Conservation (phyloP, 2,797 vertebrate species). For the Tiaroga cobitis region DNA sequence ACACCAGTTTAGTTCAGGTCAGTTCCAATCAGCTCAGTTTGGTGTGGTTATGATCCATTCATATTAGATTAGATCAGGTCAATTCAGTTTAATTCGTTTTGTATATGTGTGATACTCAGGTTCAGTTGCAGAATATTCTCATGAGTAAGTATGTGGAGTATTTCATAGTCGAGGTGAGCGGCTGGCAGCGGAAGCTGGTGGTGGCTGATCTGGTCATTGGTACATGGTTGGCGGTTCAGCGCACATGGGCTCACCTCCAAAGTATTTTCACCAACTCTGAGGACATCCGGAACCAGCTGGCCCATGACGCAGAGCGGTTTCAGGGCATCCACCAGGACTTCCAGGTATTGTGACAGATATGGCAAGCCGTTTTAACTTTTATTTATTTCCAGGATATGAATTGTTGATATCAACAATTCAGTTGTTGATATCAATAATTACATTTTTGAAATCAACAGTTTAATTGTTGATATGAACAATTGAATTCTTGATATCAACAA, state of each 20-base stretch:
- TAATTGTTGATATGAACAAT: no score
- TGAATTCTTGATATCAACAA: no score
- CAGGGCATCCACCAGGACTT: conserved; percentile 82
- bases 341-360: conserved; percentile 61
- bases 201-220: conserved; percentile 83
- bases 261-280: conserved; percentile 87
- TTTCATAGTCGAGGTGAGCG: conserved; percentile 83
- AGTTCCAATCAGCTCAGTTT: neutral
- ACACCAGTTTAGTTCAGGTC: neutral
- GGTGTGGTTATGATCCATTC: neutral
- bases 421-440: no score
- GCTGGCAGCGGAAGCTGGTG: conserved; percentile 84
- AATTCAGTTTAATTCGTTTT: neutral
- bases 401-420: no score
- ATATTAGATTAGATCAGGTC: neutral
- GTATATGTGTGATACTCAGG: conserved; percentile 60
- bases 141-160: conserved; percentile 88
- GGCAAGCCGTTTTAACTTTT: no score
- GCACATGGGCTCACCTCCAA: conserved; percentile 86
- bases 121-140: conserved; percentile 84
- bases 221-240: conserved; percentile 84
- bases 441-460: no score
- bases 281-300: conserved; percentile 85
- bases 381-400: no score
- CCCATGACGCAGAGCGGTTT: conserved; percentile 80